These are phyloP conservation scores for Heliocidaris erythrogramma DNA, from an alignment of 35 echinoderm and acorn worm genomes.

Conservation along the genomic window DNA sequence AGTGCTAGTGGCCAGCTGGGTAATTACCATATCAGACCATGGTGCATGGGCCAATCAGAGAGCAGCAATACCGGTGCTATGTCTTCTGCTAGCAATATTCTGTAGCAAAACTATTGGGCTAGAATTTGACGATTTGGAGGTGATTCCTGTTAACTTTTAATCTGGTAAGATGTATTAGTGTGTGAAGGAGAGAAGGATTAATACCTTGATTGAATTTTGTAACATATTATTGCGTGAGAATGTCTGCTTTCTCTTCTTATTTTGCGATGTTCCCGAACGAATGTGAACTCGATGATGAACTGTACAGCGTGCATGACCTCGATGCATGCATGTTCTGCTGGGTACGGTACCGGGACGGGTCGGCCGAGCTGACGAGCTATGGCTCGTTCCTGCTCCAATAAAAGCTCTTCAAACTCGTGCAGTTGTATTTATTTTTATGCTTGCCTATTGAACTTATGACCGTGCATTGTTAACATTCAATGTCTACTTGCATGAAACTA, in stretches of 20 bases:
- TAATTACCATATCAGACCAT: not conserved
- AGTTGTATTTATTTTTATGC: too few relatives aligned
- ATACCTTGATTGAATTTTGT: not conserved
- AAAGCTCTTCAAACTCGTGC: too few relatives aligned
- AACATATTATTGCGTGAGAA: not conserved
- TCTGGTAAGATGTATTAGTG: not conserved
- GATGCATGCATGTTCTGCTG: too few relatives aligned
- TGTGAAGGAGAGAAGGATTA: not conserved
- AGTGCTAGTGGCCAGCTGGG: too few relatives aligned
- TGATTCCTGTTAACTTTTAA: not conserved
- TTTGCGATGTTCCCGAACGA: not conserved
- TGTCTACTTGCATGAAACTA: too few relatives aligned
- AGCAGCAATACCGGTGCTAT: not conserved
- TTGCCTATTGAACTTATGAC: too few relatives aligned
- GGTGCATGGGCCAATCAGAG: not conserved
- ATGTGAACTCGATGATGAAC: not conserved
- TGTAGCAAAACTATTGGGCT: not conserved
- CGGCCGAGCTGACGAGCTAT: too few relatives aligned
- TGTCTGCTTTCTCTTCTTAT: not conserved
- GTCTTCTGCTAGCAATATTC: not conserved
- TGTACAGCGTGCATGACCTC: not conserved
- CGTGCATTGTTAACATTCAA: too few relatives aligned
- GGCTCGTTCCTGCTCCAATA: too few relatives aligned
- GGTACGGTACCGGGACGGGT: too few relatives aligned
- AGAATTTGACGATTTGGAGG: not conserved